phyloP scores from a whole-genome alignment of 2,113 vertebrate species.

The Egretta garzetta region DNA sequence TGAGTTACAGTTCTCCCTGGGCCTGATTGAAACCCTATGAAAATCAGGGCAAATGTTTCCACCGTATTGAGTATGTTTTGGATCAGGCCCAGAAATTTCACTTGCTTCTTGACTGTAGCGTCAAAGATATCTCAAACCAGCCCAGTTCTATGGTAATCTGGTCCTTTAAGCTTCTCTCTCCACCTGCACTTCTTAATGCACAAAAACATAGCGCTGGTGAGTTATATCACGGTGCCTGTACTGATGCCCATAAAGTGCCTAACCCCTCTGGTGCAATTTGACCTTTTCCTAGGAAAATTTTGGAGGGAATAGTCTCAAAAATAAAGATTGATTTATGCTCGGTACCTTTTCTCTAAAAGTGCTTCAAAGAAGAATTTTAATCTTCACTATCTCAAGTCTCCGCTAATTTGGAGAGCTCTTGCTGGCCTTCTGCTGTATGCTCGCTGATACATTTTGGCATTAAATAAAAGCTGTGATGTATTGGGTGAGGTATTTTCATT shows the following conservation, averaged over 20 bases:
- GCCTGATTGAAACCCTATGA: neutral
- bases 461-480: neutral
- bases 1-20: neutral
- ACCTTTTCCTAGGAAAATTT: neutral
- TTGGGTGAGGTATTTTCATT: neutral
- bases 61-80: neutral
- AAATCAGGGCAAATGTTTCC: neutral
- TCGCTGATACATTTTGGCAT: neutral
- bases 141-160: neutral
- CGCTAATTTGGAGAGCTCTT: neutral
- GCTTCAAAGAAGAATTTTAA: neutral
- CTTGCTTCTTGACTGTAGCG: neutral
- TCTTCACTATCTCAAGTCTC: neutral
- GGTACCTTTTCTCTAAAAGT: neutral
- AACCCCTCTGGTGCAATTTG: neutral
- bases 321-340: neutral
- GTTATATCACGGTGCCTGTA: neutral
- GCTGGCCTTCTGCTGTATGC: neutral
- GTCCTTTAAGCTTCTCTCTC: neutral
- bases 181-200: neutral
- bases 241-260: neutral
- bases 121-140: neutral
- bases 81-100: neutral
- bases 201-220: accelerated
- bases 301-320: neutral